Conservation (phyloP, 2,797 vertebrate genomes). For the Scolopax bukidnonensis region DNA sequence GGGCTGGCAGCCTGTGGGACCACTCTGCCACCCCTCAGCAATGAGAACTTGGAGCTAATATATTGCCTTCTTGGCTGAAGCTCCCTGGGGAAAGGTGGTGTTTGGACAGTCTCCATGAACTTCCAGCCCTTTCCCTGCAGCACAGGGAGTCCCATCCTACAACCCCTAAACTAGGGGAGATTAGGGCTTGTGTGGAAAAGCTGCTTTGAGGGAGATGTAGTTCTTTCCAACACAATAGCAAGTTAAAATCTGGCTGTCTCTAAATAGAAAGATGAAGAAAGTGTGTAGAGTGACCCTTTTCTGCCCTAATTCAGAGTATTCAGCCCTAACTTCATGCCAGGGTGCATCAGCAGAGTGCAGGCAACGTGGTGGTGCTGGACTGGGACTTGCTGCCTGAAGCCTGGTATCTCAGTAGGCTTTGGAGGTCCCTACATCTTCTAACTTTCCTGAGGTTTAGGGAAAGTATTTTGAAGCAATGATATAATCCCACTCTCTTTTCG, state of each 20-base stretch:
- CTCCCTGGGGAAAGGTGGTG: not conserved
- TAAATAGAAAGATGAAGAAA: not conserved
- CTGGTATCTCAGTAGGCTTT: not conserved
- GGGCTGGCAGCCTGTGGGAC: not conserved
- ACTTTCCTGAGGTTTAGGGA: not conserved
- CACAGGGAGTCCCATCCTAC: not conserved
- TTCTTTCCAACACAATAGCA: not conserved
- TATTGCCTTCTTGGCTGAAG: not conserved
- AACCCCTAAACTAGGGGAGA: accelerated
- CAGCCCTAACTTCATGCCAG: accelerated
- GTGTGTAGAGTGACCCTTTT: accelerated
- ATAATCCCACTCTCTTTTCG: not conserved
- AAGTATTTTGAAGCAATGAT: not conserved
- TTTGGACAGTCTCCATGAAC: not conserved
- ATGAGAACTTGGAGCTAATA: not conserved
- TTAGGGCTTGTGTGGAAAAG: not conserved
- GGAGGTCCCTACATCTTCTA: not conserved
- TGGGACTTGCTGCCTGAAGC: not conserved
- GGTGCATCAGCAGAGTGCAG: no score
- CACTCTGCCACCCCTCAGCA: no score
- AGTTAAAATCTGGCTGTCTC: not conserved
- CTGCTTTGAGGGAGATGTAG: not conserved
- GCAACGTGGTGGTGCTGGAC: accelerated
- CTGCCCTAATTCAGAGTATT: not conserved
- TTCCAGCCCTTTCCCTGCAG: not conserved